phyloP scores from a whole-genome alignment of 2,113 vertebrate genomes.

The Solenodon paradoxus region DNA sequence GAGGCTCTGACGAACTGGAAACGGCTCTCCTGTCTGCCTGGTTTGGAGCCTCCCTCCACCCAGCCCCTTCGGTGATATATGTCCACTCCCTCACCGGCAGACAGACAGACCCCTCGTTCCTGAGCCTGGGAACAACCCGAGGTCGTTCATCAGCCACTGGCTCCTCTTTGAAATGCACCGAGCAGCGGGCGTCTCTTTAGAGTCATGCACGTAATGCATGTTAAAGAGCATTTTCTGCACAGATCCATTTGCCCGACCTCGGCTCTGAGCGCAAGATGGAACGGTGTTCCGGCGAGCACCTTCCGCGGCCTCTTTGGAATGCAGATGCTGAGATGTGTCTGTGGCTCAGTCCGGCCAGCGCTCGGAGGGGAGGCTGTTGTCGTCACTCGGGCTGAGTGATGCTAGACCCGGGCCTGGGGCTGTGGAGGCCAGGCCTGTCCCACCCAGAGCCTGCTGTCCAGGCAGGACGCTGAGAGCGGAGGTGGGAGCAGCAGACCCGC shows the following conservation, averaged over 20 bases:
- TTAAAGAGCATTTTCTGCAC: conserved; percentile 62
- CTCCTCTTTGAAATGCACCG: conserved; percentile 63
- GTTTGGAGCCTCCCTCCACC: background rate
- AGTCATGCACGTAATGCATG: conserved; percentile 53
- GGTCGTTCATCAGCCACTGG: conserved; percentile 47
- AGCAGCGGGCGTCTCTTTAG: conserved; percentile 47
- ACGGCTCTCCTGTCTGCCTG: background rate
- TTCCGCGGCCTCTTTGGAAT: background rate
- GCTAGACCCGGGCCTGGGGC: fast-evolving
- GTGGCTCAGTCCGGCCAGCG: background rate
- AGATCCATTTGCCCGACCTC: conserved; percentile 28
- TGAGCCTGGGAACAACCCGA: background rate
- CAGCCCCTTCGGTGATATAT: background rate
- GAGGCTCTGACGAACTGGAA: background rate
- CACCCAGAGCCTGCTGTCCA: background rate
- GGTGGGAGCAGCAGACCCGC: background rate
- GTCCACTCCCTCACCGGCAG: background rate
- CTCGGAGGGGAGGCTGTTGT: background rate
- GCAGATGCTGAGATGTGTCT: background rate
- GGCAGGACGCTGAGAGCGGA: background rate
- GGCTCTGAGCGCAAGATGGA: background rate
- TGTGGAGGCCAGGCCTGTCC: background rate
- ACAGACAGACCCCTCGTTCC: conserved; percentile 19
- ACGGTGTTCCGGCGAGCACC: background rate
- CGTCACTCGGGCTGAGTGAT: background rate